Conservation (phyloP, 2,888 invertebrate species). For the Fragum sueziense region DNA sequence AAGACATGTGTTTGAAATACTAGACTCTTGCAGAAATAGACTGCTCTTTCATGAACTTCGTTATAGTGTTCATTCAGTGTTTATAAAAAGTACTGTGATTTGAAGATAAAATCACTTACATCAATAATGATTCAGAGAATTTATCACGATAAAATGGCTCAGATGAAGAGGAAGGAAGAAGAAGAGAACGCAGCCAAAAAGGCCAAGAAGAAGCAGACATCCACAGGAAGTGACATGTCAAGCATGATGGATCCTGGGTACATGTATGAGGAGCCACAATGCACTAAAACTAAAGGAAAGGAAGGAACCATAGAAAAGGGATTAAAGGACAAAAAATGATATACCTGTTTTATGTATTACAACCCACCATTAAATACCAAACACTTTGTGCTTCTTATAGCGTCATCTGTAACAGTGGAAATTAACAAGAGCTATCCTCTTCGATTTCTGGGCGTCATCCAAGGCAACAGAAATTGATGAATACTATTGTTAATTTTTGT, state of each 20-base stretch:
- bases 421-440: too few species aligned
- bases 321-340: not conserved
- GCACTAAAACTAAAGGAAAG: not conserved
- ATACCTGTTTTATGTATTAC: too few species aligned
- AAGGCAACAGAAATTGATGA: too few species aligned
- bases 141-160: constrained; percentile 17
- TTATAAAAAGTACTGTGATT: not conserved
- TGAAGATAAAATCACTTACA: not conserved
- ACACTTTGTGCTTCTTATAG: too few species aligned
- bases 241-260: constrained; percentile 18
- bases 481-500: too few species aligned
- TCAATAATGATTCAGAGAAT: constrained; percentile 11
- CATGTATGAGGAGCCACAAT: not conserved
- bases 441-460: too few species aligned
- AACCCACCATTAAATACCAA: too few species aligned
- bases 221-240: constrained; percentile 2
- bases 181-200: constrained; percentile 1
- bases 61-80: too few species aligned
- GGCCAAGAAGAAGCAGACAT: not conserved
- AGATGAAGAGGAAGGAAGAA: constrained; percentile 5
- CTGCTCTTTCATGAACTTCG: too few species aligned
- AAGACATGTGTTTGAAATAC: too few species aligned
- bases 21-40: too few species aligned
- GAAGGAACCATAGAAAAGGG: not conserved
- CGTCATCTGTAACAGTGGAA: too few species aligned